Evolutionary conservation across 2,888 invertebrate genomes (phyloP).

Genomic region (Periphyllus acericola): DNA sequence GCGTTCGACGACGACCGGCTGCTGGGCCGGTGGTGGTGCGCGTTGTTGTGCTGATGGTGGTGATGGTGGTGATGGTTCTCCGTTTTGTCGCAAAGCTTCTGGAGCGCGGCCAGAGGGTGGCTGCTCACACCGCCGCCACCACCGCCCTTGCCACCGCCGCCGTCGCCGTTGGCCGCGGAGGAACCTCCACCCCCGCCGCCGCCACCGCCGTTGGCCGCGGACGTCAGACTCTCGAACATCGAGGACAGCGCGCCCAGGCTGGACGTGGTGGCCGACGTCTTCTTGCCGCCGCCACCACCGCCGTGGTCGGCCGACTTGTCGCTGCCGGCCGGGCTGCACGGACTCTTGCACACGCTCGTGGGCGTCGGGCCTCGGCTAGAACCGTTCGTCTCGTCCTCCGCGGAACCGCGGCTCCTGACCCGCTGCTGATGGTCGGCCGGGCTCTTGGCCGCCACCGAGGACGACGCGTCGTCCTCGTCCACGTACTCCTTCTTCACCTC

Average conservation of each 20-base stretch:
- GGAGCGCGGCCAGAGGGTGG: conserved; percentile 92
- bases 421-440: conserved; percentile 11
- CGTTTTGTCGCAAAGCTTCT: conserved; percentile 95
- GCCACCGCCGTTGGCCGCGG: conserved; percentile 68
- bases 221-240: conserved; percentile 87
- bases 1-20: conserved; percentile 66
- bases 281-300: conserved; percentile 9
- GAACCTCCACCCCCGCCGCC: conserved; percentile 66
- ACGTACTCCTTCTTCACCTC: conserved; percentile 65
- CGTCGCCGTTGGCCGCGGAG: conserved; percentile 60
- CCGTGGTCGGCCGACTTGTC: conserved; percentile 33
- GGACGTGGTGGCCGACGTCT: conserved; percentile 67
- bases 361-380: conserved; percentile 68
- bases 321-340: conserved; percentile 63
- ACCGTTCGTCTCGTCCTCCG: conserved; percentile 69
- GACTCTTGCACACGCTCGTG: conserved; percentile 64
- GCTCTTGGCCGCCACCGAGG: conserved; percentile 20
- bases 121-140: conserved; percentile 76
- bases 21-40: conserved; percentile 67
- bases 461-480: conserved; percentile 33
- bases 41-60: conserved; percentile 74
- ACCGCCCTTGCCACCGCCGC: conserved; percentile 64
- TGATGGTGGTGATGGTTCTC: conserved; percentile 79
- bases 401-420: conserved; percentile 36
- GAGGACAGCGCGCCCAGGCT: conserved; percentile 86